Evolutionary conservation across 2,888 invertebrate genomes (phyloP).

Genomic region (Atrina japonica): DNA sequence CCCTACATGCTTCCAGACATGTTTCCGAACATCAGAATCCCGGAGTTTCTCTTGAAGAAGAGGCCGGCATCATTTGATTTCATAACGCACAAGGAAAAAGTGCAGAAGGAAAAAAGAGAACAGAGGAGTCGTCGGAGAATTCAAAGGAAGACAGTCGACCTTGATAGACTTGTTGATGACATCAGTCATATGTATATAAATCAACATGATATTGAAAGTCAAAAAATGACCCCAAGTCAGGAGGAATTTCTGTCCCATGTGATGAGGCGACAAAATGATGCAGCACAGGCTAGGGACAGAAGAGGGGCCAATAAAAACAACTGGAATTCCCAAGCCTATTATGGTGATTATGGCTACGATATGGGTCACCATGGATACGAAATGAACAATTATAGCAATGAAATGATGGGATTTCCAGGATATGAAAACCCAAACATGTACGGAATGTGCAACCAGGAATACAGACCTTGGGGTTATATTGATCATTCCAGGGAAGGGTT

Average conservation of each 20-base stretch:
- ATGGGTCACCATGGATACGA: not conserved
- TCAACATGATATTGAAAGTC: conserved; percentile 4
- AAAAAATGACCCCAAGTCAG: not conserved
- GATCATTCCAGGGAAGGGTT: conserved; percentile 2
- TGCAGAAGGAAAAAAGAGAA: conserved; percentile 27
- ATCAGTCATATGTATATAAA: conserved; percentile 35
- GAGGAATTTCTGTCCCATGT: not conserved
- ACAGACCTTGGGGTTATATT: conserved; percentile 6
- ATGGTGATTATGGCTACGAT: conserved; percentile 11
- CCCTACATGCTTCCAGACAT: conserved; percentile 91
- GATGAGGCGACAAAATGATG: not conserved
- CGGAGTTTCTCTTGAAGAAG: conserved; percentile 58
- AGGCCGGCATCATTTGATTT: conserved; percentile 48
- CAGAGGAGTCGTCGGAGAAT: conserved; percentile 6
- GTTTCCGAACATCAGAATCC: conserved; percentile 78
- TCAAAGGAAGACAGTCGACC: conserved; percentile 5
- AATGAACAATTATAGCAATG: not conserved
- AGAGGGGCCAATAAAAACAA: not conserved
- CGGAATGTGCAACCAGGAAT: not conserved
- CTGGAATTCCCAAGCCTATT: not conserved
- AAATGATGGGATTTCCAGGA: not conserved
- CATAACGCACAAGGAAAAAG: conserved; percentile 30
- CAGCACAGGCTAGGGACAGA: not conserved
- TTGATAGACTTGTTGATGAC: conserved; percentile 34
- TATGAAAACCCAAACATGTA: not conserved